Base-by-base conservation (phyloP, 2,113 vertebrate species). In the Arizona elegans region DNA sequence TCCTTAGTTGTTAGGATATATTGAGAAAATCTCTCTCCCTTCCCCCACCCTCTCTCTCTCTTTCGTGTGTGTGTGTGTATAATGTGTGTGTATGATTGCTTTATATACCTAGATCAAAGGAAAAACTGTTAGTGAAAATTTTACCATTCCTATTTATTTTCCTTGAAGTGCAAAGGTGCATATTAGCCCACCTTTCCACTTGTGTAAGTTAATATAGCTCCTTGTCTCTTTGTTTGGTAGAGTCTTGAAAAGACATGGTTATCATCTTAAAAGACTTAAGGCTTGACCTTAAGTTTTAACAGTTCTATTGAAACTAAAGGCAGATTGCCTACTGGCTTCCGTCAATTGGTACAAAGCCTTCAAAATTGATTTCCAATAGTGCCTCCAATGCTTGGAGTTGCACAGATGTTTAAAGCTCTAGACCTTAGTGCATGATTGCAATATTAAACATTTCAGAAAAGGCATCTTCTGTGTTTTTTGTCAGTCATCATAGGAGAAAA, bases 331-430 rank as follows among this genome's bases (percentile, higher is more conserved):
- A 0, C 75, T 90, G 54, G 70, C 52, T 88, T 93, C 29, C 87
- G 15, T 0, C 0, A 70, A 47, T 43, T 11, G 4, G 0, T 17
- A 33, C 86, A 70, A 75, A 95, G 81, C 91, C 56, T 90, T 13
- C 88, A 90, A 88, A 90, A 87, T 87, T 90, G 43, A 93, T 91
- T 92, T 90, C 86, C 87, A 62, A 62, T 86, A 75, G n/a, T 38
- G 59, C 59, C 29, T 17, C 0, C 43, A 0, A 26, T 94, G 55
- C 29, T 88, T 50, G 43, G 62, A 6, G 23, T 17, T 21, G 33
- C 23, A 43, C 91, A 89, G 89, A 55, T 10, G 0, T 38, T 38
- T 91, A 47, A 88, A 58, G 47, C 70, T 87, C 86, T 70, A 90
- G 10, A 86, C 6, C 0, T 91, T 91, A 92, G 26, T n/a, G 1